Evolutionary conservation across 2,797 vertebrate genomes (phyloP), one percentile per base, ranked within the genome.

Genomic region (Buceros bicornis): DNA sequence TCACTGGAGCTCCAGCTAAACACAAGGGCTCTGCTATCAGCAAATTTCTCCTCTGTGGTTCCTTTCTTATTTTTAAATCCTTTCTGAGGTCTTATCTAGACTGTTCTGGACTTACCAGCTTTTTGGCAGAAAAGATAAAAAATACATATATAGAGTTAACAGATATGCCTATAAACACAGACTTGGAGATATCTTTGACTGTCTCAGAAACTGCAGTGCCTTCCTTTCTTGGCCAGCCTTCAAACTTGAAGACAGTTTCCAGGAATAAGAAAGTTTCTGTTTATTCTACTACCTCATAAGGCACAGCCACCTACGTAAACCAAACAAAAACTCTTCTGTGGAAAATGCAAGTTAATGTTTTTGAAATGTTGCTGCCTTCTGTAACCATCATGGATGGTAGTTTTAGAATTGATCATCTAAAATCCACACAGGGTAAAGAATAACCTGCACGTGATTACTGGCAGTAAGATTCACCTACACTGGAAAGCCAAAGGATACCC

Each of bases 171-270:
- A 33, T 31, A 66, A 95, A 82, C 25, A 50, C 33, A 62, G 56
- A 40, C 16, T 70, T 57, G 11, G 5, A 72, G 31, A 16, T 58
- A 51, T 10, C n/a, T 65, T 72, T 50, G 48, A 37, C 48, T 67
- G 73, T 29, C 54, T 70, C 16, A 73, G 67, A 90, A 90, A 80
- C 40, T 73, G n/a, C 43, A 90, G 31, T 72, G 73, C 31, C 43
- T 89, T 90, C 31, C 31, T 70, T 62, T 85, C 79, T 37, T 92
- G 92, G 45, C 24, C 58, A 82, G 40, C 35, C 56, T 90, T 77
- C 66, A 87, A 85, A 69, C 13, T 15, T 58, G 16, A 70, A 84
- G 45, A 42, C 10, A 60, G 7, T 50, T 83, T 76, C 50, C 50
- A 81, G 57, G 37, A 89, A 84, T 79, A 62, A 79, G 43, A 58